Evolutionary conservation across 2,113 vertebrate genomes (phyloP), one percentile per base, ranked within the genome.

Genomic region (Gnathonemus longibarbis): DNA sequence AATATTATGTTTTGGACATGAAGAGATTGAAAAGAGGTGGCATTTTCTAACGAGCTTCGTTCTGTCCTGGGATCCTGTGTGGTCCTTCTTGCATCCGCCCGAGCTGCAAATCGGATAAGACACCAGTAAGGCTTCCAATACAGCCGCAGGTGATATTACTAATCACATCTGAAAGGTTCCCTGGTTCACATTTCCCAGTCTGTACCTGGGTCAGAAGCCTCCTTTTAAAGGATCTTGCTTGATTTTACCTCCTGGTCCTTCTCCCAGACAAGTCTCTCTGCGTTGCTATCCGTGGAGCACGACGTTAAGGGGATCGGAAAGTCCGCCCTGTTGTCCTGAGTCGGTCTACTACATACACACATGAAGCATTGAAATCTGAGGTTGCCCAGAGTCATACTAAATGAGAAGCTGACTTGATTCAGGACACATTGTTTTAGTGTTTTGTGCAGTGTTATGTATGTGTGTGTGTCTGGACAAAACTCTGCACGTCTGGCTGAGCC

Each of bases 31-130:
- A 27, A 84, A 24, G 8, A 52, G 49, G 87, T 19, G 77, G 5
- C 15, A 2, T 50, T 77, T 88, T 80, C 94, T 92, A 95, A 88
- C 53, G 91, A n/a, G 88, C 91, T 2, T 84, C 90, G 89, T 84
- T 94, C 84, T 94, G 93, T 45, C 84, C 92, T 94, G 98, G 97
- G 93, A 99, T 98, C 94, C 97, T 97, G 93, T 97, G 96, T 89
- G 98, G 94, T 94, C 98, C 96, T 92, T 98, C 98, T 93, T 99
- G 97, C 98, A 98, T 98, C 92, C 93, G 95, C 92, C 96, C 96
- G 91, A 97, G 93, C 97, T 98, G 66, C 7, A 94, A 90, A 52
- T 2, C 90, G 83, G 89, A 88, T 92, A 56, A 90, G 1, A 45
- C 1, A 88, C 84, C 89, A 39, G 89, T 74, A 91, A 91, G 52